phyloP scores from a whole-genome alignment of 37 sponge, comb jelly and placozoan genomes.

The Haliclona indistincta region DNA sequence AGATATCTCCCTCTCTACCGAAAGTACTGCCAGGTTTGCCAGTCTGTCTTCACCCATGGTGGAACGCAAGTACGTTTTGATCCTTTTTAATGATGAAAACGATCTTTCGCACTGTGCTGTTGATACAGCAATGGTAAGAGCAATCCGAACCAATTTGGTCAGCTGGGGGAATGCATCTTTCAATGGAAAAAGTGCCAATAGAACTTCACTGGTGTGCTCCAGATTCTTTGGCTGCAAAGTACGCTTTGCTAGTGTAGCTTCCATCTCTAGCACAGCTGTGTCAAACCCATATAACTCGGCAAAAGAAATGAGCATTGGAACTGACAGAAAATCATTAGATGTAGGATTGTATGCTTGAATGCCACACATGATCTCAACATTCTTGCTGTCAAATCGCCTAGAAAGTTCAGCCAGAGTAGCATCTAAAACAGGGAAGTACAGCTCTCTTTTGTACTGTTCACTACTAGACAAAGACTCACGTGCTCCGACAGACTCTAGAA shows the following conservation, averaged over 20 bases:
- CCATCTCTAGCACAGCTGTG: background rate
- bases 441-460: background rate
- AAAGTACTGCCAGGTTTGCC: slow-evolving; percentile 29
- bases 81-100: slow-evolving; percentile 48
- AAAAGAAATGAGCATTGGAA: background rate
- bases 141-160: slow-evolving; percentile 3
- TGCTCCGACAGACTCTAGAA: background rate
- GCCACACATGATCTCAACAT: background rate
- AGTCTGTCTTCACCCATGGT: slow-evolving; percentile 43
- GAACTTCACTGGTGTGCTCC: slow-evolving; percentile 4
- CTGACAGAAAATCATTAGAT: slow-evolving; percentile 5
- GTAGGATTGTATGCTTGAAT: slow-evolving; percentile 6
- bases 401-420: slow-evolving; percentile 4
- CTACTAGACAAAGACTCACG: background rate
- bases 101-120: slow-evolving; percentile 49
- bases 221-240: slow-evolving; percentile 8
- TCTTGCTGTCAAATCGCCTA: slow-evolving; percentile 7
- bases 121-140: slow-evolving; percentile 22
- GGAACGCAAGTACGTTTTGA: slow-evolving; percentile 39
- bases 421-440: slow-evolving; percentile 21
- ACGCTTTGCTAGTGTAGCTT: slow-evolving; percentile 8
- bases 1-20: slow-evolving; percentile 28
- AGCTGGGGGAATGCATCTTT: slow-evolving; percentile 9
- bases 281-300: slow-evolving; percentile 4
- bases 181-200: background rate